Base-by-base conservation (phyloP, 2,888 invertebrate genomes). In the Panzeria rudis region DNA sequence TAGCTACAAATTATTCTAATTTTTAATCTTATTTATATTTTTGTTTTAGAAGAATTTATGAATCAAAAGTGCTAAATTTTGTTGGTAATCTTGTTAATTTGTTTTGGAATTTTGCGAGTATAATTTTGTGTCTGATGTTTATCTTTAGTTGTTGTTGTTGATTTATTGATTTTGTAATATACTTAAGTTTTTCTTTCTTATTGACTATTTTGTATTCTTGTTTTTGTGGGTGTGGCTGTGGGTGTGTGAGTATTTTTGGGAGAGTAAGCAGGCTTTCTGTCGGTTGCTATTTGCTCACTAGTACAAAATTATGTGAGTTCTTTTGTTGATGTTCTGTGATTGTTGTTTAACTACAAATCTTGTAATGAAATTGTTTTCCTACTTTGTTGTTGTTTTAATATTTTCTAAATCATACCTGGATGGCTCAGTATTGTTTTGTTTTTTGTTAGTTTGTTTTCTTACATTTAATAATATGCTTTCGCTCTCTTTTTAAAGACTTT, bases 331-430 rank as follows among this genome's bases (percentile, higher is more conserved):
- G 54, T 81, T 80, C 32, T 61, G 54, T 62, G 59, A 61, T 78
- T 81, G 84, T 77, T 79, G 69, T 64, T 64, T 69, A 75, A 52
- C 61, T 84, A 66, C 69, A 52, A 66, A 47, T 76, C 35, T 82
- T 79, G 52, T 81, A 64, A 77, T 64, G 59, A 73, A 61, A 59
- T 77, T 73, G 77, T 32, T 73, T 73, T 78, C 32, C 50, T 68
- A 68, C 44, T 41, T 47, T 83, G 15, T 66, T 76, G 41, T 38
- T 38, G 38, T 41, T 32, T n/a, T 41, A 25, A 52, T 61, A 20
- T 56, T 84, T 56, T 9, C 1, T 61, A 54, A 73, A 78, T 87
- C 84, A 83, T 87, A 87, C 87, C 87, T 86, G 87, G 87, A 87
- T 87, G 87, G 87, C 85, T 84, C 73, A 86, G 86, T 85, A 83